A percentile compares a stretch with the other conserved stretches of the same genome.
phyloP scores from a whole-genome alignment of 2,113 vertebrate species.

The Neolamprologus falcicula region DNA sequence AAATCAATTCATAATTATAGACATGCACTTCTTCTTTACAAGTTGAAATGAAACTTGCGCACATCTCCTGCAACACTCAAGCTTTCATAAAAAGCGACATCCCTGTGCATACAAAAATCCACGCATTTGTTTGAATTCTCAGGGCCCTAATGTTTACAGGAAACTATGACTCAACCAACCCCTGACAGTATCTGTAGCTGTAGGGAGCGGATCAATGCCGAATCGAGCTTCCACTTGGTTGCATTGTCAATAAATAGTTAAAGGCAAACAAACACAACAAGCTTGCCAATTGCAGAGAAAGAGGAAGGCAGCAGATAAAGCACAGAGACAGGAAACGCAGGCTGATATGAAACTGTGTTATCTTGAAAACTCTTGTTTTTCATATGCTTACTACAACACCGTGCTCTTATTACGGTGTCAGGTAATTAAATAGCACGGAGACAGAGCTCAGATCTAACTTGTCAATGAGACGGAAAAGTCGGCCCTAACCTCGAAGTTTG shows the following conservation, averaged over 20 bases:
- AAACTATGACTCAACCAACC: neutral
- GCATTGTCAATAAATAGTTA: neutral
- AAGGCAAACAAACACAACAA: neutral
- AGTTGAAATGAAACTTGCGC: neutral
- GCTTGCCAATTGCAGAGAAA: neutral
- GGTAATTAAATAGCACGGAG: neutral
- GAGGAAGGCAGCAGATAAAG: neutral
- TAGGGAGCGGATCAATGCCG: neutral
- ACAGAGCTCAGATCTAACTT: neutral
- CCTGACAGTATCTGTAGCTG: neutral
- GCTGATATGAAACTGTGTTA: neutral
- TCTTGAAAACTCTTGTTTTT: neutral
- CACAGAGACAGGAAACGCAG: neutral
- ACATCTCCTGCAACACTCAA: neutral
- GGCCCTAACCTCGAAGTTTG: neutral
- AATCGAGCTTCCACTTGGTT: neutral
- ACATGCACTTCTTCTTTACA: neutral
- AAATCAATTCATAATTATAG: neutral
- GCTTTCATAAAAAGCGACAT: neutral
- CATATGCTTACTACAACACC: rapidly evolving
- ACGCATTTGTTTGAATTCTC: neutral
- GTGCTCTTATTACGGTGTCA: neutral
- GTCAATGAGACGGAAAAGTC: neutral
- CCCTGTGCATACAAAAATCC: neutral
- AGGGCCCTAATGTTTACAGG: neutral